These are phyloP conservation scores for Musca domestica DNA, from an alignment of 1,140 invertebrate genomes.

Conservation along the genomic window DNA sequence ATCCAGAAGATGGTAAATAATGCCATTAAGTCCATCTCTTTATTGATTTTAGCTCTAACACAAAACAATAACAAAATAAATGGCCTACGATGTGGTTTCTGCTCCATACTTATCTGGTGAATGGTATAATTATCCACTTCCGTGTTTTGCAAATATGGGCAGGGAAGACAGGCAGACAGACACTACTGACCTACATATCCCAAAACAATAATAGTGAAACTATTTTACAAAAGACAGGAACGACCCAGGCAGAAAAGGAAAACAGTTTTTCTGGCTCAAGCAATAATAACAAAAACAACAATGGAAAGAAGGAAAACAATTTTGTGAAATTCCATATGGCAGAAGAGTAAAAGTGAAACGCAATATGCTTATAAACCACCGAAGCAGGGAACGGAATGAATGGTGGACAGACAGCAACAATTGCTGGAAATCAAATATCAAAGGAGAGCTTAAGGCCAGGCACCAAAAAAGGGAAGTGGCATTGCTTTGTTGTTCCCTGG, in stretches of 20 bases:
- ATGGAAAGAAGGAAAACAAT: slow-evolving; percentile 14
- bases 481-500: slow-evolving; percentile 7
- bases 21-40: slow-evolving; percentile 9
- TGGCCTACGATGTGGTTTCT: no score
- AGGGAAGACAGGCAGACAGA: neutral
- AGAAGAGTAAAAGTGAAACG: slow-evolving; percentile 20
- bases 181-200: slow-evolving; percentile 13
- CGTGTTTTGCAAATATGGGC: slow-evolving; percentile 8
- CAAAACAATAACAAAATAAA: no score
- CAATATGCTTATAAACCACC: neutral
- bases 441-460: neutral
- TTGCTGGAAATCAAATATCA: slow-evolving; percentile 20
- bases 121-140: slow-evolving; percentile 19
- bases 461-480: neutral
- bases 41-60: slow-evolving; percentile 14
- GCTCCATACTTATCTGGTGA: neutral
- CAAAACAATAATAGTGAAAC: neutral
- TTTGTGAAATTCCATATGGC: slow-evolving; percentile 19
- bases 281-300: neutral
- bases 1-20: neutral
- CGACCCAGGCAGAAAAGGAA: no score
- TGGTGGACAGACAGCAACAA: slow-evolving; percentile 3
- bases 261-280: no score
- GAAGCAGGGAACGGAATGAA: neutral
- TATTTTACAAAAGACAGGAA: no score